phyloP scores from a whole-genome alignment of 2,113 vertebrate genomes.

The Anguilla rostrata region DNA sequence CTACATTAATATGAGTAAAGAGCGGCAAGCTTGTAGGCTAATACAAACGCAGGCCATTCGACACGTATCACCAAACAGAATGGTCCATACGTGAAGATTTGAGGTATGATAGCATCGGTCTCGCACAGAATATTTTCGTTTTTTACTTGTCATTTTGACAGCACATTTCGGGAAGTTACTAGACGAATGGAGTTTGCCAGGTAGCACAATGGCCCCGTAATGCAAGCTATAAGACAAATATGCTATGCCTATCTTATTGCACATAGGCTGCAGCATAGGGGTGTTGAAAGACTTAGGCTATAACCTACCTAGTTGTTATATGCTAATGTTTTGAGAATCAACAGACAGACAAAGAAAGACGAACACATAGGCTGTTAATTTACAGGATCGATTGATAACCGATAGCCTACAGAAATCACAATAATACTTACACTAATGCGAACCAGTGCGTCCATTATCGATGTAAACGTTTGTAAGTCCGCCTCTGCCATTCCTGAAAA shows the following conservation, averaged over 20 bases:
- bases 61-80: neutral
- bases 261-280: neutral
- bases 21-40: too few species aligned
- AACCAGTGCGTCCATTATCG: slow-evolving; percentile 90
- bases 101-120: neutral
- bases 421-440: slow-evolving; percentile 84
- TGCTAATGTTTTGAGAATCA: neutral
- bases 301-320: neutral
- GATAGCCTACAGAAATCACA: slow-evolving; percentile 8
- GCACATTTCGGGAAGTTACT: neutral
- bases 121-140: neutral
- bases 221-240: neutral
- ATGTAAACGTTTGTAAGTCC: slow-evolving; percentile 87
- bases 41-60: neutral
- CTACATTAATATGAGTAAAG: neutral
- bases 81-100: neutral
- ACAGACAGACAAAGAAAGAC: neutral
- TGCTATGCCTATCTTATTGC: neutral
- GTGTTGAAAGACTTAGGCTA: neutral
- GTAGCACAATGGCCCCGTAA: neutral
- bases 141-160: neutral
- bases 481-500: slow-evolving; percentile 78
- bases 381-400: neutral
- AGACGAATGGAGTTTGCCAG: neutral
- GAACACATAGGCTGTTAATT: neutral